Evolutionary conservation across 35 echinoderm and acorn worm species (phyloP).

Genomic region (Heliocidaris erythrogramma): DNA sequence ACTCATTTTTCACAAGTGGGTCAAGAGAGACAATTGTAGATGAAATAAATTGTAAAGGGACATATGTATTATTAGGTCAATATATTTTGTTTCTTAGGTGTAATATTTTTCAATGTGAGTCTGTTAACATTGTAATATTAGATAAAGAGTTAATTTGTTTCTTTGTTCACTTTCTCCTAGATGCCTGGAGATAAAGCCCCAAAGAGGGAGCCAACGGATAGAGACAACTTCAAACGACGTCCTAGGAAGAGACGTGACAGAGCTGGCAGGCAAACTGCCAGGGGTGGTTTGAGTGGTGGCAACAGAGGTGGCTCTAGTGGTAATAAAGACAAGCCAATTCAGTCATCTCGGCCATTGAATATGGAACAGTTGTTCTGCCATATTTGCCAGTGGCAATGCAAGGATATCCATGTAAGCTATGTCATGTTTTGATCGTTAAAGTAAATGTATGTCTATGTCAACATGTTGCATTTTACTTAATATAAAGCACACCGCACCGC

Average conservation of each 20-base stretch:
- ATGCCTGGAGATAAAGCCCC: not conserved
- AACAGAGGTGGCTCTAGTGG: not conserved
- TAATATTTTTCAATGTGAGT: no score
- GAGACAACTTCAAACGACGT: not conserved
- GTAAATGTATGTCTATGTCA: not conserved
- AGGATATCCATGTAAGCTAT: not conserved
- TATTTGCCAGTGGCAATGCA: conserved; percentile 39
- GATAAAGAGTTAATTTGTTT: no score
- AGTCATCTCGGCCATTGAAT: not conserved
- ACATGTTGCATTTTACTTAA: not conserved
- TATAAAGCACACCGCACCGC: no score
- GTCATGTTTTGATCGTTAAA: not conserved
- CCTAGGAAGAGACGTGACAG: not conserved
- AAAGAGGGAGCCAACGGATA: not conserved
- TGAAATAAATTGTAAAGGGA: no score
- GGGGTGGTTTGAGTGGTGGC: not conserved
- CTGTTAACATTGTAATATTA: no score
- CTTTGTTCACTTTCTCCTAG: not conserved
- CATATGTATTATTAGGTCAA: no score
- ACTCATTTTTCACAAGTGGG: no score
- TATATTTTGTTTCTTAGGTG: no score
- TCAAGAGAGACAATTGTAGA: no score
- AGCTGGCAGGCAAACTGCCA: not conserved
- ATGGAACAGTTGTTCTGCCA: not conserved
- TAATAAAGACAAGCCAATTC: not conserved